Percentiles rank a stretch among this genome's conserved stretches.
These are phyloP conservation scores for Megaleporinus macrocephalus DNA, from an alignment of 2,113 vertebrate species.

Conservation along the genomic window DNA sequence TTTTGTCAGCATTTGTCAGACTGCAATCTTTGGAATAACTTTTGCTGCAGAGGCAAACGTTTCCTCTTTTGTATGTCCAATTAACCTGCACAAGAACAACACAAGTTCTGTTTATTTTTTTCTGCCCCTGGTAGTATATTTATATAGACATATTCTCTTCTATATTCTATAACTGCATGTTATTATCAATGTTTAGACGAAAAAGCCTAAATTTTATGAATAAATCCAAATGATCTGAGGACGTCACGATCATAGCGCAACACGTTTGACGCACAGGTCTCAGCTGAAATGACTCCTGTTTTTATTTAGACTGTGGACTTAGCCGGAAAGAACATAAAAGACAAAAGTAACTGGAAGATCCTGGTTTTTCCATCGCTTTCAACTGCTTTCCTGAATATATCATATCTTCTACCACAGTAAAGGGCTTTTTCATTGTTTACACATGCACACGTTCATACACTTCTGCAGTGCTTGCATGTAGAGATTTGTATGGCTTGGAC, in stretches of 20 bases:
- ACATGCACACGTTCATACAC: conserved; percentile 58
- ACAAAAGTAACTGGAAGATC: conserved; percentile 47
- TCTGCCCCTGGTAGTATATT: conserved; percentile 41
- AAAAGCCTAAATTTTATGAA: conserved; percentile 41
- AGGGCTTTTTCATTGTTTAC: conserved; percentile 77
- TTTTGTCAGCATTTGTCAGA: conserved; percentile 20
- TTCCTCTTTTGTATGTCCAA: conserved; percentile 30
- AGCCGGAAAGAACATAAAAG: conserved; percentile 19
- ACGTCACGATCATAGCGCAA: background rate
- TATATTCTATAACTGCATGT: conserved; percentile 61
- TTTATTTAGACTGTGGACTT: conserved; percentile 24
- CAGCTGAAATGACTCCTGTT: conserved; percentile 29
- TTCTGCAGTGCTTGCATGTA: conserved; percentile 46
- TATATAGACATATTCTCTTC: conserved; percentile 55
- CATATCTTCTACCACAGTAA: conserved; percentile 63
- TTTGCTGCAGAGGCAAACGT: background rate
- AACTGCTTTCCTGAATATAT: conserved; percentile 57
- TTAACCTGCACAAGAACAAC: conserved; percentile 37
- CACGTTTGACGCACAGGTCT: conserved; percentile 19
- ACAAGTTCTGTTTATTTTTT: conserved; percentile 34
- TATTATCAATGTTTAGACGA: conserved; percentile 49
- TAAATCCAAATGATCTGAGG: conserved; percentile 37
- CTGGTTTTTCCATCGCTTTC: conserved; percentile 58
- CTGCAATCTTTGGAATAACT: conserved; percentile 20
- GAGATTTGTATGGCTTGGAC: conserved; percentile 45